Evolutionary conservation across 2,113 vertebrate genomes (phyloP), one percentile per base, ranked within the genome.

Genomic region (Hemichromis elongatus): DNA sequence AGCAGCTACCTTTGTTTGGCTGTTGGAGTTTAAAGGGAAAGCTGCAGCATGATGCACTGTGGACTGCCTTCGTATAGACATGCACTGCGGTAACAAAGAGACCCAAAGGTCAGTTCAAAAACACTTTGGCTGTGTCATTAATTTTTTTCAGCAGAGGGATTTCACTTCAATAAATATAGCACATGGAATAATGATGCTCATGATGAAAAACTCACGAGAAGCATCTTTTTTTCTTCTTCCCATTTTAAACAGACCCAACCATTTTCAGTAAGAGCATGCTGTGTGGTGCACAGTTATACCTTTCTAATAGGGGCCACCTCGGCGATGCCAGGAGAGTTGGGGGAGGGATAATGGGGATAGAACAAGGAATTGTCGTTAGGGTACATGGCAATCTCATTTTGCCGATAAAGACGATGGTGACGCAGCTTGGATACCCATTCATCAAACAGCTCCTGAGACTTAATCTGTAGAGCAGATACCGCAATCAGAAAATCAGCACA

Each of bases 391-490:
- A 99, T 99, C 94, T 99, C 98, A 16, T 99, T 99, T 94, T 99
- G 99, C 50, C 98, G 97, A 89, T 97, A 99, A 90, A 99, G 96
- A 53, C 99, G 96, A 91, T 99, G 99, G 80, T 99, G 97, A 54
- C 98, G 98, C 77, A 99, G 96, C 79, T 97, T 98, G 57, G 96
- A 96, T 19, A 99, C 98, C 98, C 99, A 99, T 89, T 99, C 98
- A 73, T 99, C 98, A 94, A 99, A 99, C 82, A 97, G 89, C 80
- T 99, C 98, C 87, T 97, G 97, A 82, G 97, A 97, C 89, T 99
- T 99, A 79, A 98, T 97, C 99, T 99, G 70, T 18, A 88, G 68
- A 52, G 78, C 33, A 88, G 18, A 93, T 77, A 80, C 26, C 18
- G 35, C 66, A 88, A 84, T 89, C 83, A 93, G 66, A 83, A 75